Evolutionary conservation across 2,113 vertebrate genomes (phyloP).

Genomic region (Dryoscopus gambensis): DNA sequence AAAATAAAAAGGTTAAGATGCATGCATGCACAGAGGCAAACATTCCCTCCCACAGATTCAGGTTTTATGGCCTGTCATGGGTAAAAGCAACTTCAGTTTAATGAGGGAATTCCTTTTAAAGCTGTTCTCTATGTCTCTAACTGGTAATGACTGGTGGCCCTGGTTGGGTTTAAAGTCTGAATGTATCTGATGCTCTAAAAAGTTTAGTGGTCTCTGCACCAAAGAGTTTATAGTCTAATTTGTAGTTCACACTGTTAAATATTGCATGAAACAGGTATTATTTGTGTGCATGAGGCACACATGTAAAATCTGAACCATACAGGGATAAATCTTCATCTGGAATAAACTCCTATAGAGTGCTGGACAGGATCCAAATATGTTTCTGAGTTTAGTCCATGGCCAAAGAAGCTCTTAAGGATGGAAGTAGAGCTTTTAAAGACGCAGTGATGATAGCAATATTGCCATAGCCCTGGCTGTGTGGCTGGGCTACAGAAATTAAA

Average conservation of each 20-base stretch:
- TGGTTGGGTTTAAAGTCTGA: neutral
- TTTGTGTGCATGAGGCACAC: neutral
- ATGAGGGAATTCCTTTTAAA: conserved; percentile 50
- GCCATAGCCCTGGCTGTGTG: neutral
- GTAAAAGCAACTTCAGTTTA: conserved; percentile 47
- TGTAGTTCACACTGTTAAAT: neutral
- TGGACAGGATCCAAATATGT: neutral
- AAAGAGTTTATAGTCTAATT: neutral
- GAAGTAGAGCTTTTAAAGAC: neutral
- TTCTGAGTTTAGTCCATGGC: neutral
- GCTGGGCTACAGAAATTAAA: neutral
- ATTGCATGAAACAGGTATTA: neutral
- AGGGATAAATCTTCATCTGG: neutral
- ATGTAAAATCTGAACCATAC: neutral
- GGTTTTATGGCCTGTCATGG: conserved; percentile 44
- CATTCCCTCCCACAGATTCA: neutral
- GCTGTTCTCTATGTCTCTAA: neutral
- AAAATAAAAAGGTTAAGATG: conserved; percentile 42
- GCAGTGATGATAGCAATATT: neutral
- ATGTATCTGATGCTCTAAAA: neutral
- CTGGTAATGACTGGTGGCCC: neutral
- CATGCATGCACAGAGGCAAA: neutral
- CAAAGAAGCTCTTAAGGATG: neutral
- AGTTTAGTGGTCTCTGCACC: neutral
- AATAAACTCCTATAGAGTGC: fast-evolving